A percentile compares a stretch with the other conserved stretches of the same genome.
Conservation (phyloP, 2,888 invertebrate genomes). For the Caenorhabditis sp. region DNA sequence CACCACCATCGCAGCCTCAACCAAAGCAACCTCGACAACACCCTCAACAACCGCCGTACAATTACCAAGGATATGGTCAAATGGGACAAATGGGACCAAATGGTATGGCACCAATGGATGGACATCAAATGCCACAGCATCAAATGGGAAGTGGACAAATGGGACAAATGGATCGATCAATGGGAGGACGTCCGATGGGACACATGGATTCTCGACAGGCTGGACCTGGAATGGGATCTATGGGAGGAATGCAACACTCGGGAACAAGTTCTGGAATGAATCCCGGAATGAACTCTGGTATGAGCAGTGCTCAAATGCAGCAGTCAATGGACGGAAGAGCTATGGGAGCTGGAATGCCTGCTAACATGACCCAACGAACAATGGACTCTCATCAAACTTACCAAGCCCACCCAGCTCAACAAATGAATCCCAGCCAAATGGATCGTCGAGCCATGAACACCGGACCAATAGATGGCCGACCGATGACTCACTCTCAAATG, state of each 20-base stretch:
- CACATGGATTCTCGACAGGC: slow-evolving; percentile 8
- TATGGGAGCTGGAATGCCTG: no score
- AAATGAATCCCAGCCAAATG: slow-evolving; percentile 14
- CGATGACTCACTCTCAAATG: not conserved
- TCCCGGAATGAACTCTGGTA: not conserved
- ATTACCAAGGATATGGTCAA: slow-evolving; percentile 50
- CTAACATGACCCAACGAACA: no score
- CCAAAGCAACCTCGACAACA: slow-evolving; percentile 37
- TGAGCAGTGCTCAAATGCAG: not conserved
- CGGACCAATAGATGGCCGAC: slow-evolving; percentile 6
- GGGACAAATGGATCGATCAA: not conserved
- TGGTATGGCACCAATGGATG: slow-evolving; percentile 25
- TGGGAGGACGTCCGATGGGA: not conserved
- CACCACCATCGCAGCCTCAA: slow-evolving; percentile 44
- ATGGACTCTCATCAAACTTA: not conserved
- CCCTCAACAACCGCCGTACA: slow-evolving; percentile 33
- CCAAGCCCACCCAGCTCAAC: not conserved
- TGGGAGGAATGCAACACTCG: not conserved
- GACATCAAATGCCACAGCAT: slow-evolving; percentile 26
- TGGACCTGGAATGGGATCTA: slow-evolving; percentile 6
- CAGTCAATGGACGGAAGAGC: no score
- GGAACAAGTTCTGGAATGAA: not conserved
- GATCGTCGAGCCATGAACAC: slow-evolving; percentile 19
- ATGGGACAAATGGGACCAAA: slow-evolving; percentile 54
- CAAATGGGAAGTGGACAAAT: slow-evolving; percentile 18